Base-by-base conservation (phyloP, 2,797 vertebrate genomes). In the Notoglanidium macrostoma region DNA sequence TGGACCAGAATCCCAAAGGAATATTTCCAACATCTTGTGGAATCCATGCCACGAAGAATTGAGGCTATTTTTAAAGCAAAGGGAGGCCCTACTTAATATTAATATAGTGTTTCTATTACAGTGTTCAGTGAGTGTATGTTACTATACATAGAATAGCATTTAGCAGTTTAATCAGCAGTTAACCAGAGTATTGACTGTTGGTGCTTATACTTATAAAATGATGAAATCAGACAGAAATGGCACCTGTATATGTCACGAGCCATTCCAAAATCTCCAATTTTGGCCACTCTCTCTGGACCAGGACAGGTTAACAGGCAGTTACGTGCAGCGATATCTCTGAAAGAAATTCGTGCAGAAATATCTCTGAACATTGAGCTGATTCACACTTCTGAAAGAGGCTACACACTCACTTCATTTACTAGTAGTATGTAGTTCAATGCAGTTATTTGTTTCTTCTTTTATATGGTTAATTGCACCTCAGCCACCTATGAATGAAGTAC, bases 231-330 rank as follows among this genome's bases (percentile, higher is more conserved):
- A 46, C n/a, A 72, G 19, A 2, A 86, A 46, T 26, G 87, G 74
- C 90, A 98, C 97, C 96, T 96, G 92, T 98, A 98, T 93, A 98
- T 98, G 90, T 97, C 97, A 87, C 97, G 96, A 46, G 98, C 97
- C 98, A 98, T 98, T 77, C 98, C 97, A 67, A 98, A 99, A 93
- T 98, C 97, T 86, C 98, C 97, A 8, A 97, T 99, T 94, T 98
- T 98, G 90, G 97, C 97, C 89, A 98, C 95, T 92, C 97, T 92
- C 49, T 95, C 96, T 21, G 94, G 94, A 79, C 97, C 97, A 40
- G 94, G 90, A 89, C 95, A 97, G 68, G 97, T 98, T 74, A 98
- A 94, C 84, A 99, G 95, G 88, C 97, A 99, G 86, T 98, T 99
- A 84, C 97, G 95, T 77, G 98, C 96, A 90, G 97, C 97, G 72